A percentile compares a stretch with the other conserved stretches of the same genome.
phyloP scores from a whole-genome alignment of 2,888 invertebrate genomes.

The Plagiodera versicolora region DNA sequence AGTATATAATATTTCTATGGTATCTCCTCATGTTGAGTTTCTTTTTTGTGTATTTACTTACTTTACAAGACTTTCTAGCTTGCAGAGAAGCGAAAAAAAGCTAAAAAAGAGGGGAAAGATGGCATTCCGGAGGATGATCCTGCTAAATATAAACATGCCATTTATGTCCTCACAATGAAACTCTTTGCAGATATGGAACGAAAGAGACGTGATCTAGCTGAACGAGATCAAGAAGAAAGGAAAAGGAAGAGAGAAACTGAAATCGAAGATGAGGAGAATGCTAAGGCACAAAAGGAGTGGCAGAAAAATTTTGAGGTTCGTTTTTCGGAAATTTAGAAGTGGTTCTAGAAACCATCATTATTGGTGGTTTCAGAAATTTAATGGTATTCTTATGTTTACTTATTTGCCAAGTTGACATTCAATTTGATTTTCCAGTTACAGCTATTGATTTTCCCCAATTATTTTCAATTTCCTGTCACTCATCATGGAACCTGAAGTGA shows the following conservation, averaged over 20 bases:
- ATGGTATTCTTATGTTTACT: background rate
- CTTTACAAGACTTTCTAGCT: slow-evolving; percentile 61
- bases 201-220: slow-evolving; percentile 83
- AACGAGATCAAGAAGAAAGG: slow-evolving; percentile 88
- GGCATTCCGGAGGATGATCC: slow-evolving; percentile 88
- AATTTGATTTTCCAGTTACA: too few relatives aligned
- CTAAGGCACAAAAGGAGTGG: slow-evolving; percentile 92
- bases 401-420: too few relatives aligned
- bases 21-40: slow-evolving; percentile 1
- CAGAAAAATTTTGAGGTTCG: slow-evolving; percentile 95
- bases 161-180: slow-evolving; percentile 99
- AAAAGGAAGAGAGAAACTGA: slow-evolving; percentile 93
- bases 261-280: slow-evolving; percentile 88
- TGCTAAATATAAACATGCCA: slow-evolving; percentile 83
- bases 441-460: too few relatives aligned
- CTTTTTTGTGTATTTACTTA: slow-evolving; percentile 15
- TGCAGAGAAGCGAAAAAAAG: slow-evolving; percentile 89
- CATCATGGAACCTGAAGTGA: too few relatives aligned
- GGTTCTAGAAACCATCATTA: too few relatives aligned
- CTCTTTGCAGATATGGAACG: slow-evolving; percentile 93
- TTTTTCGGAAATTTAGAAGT: too few relatives aligned
- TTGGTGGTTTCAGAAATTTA: background rate
- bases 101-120: slow-evolving; percentile 87
- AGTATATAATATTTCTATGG: slow-evolving; percentile 2
- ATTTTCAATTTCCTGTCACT: too few relatives aligned